These are phyloP conservation scores for Drosophila setifemur DNA, from an alignment of 1,140 invertebrate genomes.

Conservation along the genomic window DNA sequence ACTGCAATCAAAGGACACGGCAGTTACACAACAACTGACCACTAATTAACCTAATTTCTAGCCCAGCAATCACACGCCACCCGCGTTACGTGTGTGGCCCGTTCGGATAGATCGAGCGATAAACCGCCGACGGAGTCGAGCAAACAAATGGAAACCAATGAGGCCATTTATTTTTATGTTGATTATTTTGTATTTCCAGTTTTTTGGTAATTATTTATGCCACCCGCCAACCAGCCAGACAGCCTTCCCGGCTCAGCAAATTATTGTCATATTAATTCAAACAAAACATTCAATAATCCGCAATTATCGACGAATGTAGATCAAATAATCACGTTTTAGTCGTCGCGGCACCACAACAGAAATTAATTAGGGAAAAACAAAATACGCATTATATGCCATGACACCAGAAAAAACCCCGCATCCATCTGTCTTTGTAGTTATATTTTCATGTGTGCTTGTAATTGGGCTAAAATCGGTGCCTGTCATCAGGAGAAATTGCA, in stretches of 20 bases:
- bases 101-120: conserved; percentile 11
- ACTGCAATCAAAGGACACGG: conserved; percentile 37
- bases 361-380: conserved; percentile 74
- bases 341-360: conserved; percentile 29
- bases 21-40: conserved; percentile 65
- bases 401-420: conserved; percentile 37
- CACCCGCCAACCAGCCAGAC: not conserved
- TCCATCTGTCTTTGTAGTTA: too few species aligned
- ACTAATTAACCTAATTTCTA: conserved; percentile 78
- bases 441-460: conserved; percentile 14
- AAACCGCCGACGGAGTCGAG: conserved; percentile 6
- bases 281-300: conserved; percentile 79
- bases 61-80: conserved; percentile 16
- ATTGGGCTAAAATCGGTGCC: conserved; percentile 22
- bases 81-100: not conserved
- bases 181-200: conserved; percentile 35
- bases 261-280: conserved; percentile 79
- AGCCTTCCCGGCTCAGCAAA: conserved; percentile 33
- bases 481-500: conserved; percentile 15
- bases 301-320: conserved; percentile 75
- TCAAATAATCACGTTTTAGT: conserved; percentile 74
- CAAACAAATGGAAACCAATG: conserved; percentile 29
- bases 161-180: conserved; percentile 52
- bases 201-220: conserved; percentile 65
- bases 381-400: conserved; percentile 61